Conservation (phyloP, 1,140 invertebrate species). For the Coenobita brevimanus region DNA sequence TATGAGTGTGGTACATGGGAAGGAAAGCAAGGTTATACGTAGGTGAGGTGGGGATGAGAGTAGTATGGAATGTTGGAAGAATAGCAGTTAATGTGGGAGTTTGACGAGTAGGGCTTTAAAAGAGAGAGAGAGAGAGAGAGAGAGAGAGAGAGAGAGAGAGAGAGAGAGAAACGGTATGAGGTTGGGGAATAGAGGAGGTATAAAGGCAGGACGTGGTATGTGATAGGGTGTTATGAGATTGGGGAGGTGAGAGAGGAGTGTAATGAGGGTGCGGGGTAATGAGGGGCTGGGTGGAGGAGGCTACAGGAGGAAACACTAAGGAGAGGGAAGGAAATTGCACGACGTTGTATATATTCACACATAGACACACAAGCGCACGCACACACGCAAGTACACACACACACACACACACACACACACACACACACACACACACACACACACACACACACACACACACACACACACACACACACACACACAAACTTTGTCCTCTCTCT, state of each 20-base stretch:
- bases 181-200: not conserved
- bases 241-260: not conserved
- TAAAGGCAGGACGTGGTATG: not conserved
- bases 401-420: constrained; percentile 15
- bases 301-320: not conserved
- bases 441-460: constrained; percentile 36
- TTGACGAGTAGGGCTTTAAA: not conserved
- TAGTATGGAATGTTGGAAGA: too few relatives aligned
- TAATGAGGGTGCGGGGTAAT: not conserved
- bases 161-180: not conserved
- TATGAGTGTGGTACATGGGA: too few relatives aligned
- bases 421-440: constrained; percentile 31
- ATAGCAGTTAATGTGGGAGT: not conserved
- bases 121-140: constrained; percentile 26
- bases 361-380: constrained; percentile 1
- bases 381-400: too few relatives aligned
- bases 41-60: too few relatives aligned
- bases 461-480: constrained; percentile 19
- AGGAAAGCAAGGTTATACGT: too few relatives aligned
- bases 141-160: constrained; percentile 5
- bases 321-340: not conserved
- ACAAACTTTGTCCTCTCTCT: too few relatives aligned
- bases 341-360: not conserved
- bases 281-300: not conserved
- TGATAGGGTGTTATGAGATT: not conserved